These are phyloP conservation scores for Helobdella robusta DNA, from an alignment of 2,888 invertebrate species.

Conservation along the genomic window DNA sequence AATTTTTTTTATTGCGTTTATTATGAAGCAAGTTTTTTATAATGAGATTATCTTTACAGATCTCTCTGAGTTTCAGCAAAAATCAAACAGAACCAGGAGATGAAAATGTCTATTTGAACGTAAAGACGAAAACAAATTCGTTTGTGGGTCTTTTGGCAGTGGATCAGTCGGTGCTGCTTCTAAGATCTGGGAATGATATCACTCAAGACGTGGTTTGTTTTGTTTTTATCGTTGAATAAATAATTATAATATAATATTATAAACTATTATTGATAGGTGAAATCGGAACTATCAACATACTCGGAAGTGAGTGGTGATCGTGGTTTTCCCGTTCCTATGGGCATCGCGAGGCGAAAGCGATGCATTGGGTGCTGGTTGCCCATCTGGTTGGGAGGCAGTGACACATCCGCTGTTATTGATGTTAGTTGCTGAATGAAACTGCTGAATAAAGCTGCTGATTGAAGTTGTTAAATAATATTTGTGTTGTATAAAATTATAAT, in stretches of 20 bases:
- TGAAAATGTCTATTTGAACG: background rate
- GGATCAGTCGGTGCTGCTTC: slow-evolving; percentile 28
- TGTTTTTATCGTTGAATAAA: background rate
- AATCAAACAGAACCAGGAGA: slow-evolving; percentile 22
- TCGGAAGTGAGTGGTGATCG: background rate
- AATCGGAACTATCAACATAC: background rate
- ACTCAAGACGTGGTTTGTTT: slow-evolving; percentile 21
- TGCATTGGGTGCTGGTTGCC: background rate
- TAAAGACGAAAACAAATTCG: slow-evolving; percentile 15
- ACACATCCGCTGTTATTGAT: background rate
- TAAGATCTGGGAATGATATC: slow-evolving; percentile 28
- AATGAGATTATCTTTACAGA: too few relatives aligned
- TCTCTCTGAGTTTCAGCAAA: slow-evolving; percentile 24
- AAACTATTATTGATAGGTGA: background rate
- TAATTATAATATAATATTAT: background rate
- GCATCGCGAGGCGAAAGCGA: background rate
- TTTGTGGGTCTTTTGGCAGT: slow-evolving; percentile 29
- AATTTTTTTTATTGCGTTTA: too few relatives aligned
- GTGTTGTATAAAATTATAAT: too few relatives aligned
- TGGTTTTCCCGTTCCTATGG: background rate
- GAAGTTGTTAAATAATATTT: too few relatives aligned
- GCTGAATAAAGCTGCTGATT: too few relatives aligned
- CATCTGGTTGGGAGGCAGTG: background rate
- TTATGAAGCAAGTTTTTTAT: too few relatives aligned
- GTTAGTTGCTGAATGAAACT: too few relatives aligned